Percentiles rank a stretch among this genome's conserved stretches.
Evolutionary conservation across 2,888 invertebrate species (phyloP).

Genomic region (Gisinianus flammeolus): DNA sequence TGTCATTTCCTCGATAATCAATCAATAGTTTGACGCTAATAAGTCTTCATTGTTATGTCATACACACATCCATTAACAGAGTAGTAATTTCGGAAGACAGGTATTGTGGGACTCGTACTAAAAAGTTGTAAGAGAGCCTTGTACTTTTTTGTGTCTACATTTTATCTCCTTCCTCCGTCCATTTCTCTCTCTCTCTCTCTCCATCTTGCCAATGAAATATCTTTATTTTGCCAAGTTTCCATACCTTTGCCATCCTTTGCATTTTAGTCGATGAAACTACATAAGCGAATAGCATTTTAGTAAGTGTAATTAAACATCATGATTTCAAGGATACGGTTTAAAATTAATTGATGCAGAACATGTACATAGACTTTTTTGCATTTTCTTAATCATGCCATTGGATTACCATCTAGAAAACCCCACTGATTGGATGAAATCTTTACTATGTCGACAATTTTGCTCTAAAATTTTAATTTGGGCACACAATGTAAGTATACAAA

Average conservation of each 20-base stretch:
- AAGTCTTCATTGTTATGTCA: slow-evolving; percentile 31
- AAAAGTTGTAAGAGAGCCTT: too few species aligned
- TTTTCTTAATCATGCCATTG: too few species aligned
- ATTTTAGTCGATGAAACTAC: neutral
- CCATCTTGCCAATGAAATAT: slow-evolving; percentile 11
- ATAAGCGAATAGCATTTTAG: neutral
- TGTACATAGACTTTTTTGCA: too few species aligned
- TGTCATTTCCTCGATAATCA: slow-evolving; percentile 30
- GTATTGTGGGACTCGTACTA: neutral
- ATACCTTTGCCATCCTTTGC: too few species aligned
- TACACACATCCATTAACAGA: neutral
- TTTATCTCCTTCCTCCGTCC: slow-evolving; percentile 4
- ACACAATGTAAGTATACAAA: too few species aligned
- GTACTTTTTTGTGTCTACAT: too few species aligned
- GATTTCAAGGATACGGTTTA: neutral
- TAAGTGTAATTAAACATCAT: neutral
- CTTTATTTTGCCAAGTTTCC: slow-evolving; percentile 3
- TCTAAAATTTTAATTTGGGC: too few species aligned
- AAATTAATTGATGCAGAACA: neutral
- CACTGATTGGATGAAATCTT: too few species aligned
- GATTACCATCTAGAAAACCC: too few species aligned
- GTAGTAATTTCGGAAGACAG: slow-evolving; percentile 6
- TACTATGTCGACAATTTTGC: too few species aligned
- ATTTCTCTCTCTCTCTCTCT: neutral
- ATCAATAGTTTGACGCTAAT: slow-evolving; percentile 30